Conservation (phyloP, 2,888 invertebrate genomes). For the Phyllotreta cruciferae region DNA sequence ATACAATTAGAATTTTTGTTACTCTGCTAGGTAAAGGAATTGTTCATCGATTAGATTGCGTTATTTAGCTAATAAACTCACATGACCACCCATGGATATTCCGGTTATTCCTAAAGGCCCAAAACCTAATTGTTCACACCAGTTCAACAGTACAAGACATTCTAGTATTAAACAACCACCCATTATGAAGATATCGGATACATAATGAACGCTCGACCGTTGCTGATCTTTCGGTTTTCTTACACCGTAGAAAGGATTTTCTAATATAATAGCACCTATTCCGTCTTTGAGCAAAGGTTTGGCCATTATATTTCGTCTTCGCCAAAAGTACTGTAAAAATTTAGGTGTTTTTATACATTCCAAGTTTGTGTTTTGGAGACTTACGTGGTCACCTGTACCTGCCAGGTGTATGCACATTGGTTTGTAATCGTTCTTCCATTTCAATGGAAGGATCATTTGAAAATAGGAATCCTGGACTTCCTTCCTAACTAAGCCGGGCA, state of each 20-base stretch:
- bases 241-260: slow-evolving; percentile 95
- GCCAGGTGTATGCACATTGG: slow-evolving; percentile 95
- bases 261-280: slow-evolving; percentile 91
- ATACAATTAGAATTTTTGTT: no score
- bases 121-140: slow-evolving; percentile 90
- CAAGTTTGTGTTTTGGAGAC: no score
- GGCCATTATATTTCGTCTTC: slow-evolving; percentile 87
- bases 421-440: slow-evolving; percentile 76
- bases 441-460: slow-evolving; percentile 80
- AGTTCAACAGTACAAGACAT: slow-evolving; percentile 88
- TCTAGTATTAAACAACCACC: slow-evolving; percentile 96
- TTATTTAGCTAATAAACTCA: slow-evolving; percentile 63
- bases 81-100: slow-evolving; percentile 98
- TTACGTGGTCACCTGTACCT: slow-evolving; percentile 97
- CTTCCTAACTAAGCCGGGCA: slow-evolving; percentile 87
- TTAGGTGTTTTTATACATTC: slow-evolving; percentile 6
- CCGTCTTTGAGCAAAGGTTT: slow-evolving; percentile 90
- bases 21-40: no score
- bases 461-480: slow-evolving; percentile 86
- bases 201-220: slow-evolving; percentile 91
- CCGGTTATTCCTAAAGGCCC: slow-evolving; percentile 95
- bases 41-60: no score
- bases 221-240: slow-evolving; percentile 88
- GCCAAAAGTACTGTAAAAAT: slow-evolving; percentile 81
- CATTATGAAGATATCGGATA: slow-evolving; percentile 98